Conservation (phyloP, 2,888 invertebrate species). For the Apamea crenata region DNA sequence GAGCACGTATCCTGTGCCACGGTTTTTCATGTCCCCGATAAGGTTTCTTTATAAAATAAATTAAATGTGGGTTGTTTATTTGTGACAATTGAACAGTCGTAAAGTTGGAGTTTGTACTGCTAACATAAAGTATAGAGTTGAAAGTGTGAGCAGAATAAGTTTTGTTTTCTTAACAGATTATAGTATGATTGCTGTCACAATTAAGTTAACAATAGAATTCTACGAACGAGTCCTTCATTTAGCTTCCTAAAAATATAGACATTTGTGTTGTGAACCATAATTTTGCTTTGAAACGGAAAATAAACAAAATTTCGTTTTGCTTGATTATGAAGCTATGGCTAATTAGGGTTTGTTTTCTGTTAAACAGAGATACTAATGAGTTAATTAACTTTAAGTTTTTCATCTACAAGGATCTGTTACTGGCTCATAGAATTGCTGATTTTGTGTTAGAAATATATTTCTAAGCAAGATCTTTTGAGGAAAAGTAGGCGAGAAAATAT, state of each 20-base stretch:
- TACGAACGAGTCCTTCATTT: background rate
- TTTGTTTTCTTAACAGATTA: background rate
- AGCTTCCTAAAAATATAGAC: background rate
- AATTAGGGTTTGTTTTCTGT: slow-evolving; percentile 17
- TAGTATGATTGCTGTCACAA: background rate
- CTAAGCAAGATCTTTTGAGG: background rate
- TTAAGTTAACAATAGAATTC: background rate
- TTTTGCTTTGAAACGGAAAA: slow-evolving; percentile 10
- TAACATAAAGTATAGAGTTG: background rate
- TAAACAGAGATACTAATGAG: slow-evolving; percentile 31
- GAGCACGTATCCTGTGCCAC: slow-evolving; percentile 32
- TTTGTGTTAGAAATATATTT: background rate
- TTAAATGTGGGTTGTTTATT: slow-evolving; percentile 26
- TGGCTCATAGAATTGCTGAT: background rate
- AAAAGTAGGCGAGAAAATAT: slow-evolving; percentile 5
- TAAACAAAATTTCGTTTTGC: background rate
- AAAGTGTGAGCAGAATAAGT: background rate
- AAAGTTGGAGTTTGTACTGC: background rate
- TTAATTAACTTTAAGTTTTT: slow-evolving; percentile 18
- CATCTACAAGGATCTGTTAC: background rate
- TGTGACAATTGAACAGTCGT: slow-evolving; percentile 8
- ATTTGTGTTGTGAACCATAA: background rate
- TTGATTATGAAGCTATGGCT: slow-evolving; percentile 10
- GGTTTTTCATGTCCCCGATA: slow-evolving; percentile 35
- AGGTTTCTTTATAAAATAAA: slow-evolving; percentile 40